phyloP scores from a whole-genome alignment of 2,888 invertebrate species.

The Synanthedon andrenaeformis region DNA sequence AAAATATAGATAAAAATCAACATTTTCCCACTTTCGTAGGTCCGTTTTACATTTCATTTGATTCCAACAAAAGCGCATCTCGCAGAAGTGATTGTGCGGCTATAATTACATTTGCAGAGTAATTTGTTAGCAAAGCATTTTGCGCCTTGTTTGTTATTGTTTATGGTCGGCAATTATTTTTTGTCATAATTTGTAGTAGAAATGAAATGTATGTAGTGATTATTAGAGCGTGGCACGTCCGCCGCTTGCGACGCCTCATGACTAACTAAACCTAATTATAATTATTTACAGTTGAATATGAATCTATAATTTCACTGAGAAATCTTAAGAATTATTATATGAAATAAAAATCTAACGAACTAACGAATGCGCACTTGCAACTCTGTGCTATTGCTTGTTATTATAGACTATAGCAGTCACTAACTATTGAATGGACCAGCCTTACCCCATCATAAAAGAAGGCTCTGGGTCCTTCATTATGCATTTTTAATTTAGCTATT shows the following conservation, averaged over 20 bases:
- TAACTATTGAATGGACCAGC: no score
- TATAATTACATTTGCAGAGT: constrained; percentile 45
- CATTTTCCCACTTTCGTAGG: constrained; percentile 58
- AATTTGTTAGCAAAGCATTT: constrained; percentile 24
- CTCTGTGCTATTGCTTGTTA: no score
- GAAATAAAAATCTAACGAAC: no score
- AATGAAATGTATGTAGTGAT: constrained; percentile 54
- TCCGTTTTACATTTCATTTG: constrained; percentile 46
- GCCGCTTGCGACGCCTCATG: constrained; percentile 38
- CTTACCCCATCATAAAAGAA: no score
- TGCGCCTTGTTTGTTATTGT: constrained; percentile 33
- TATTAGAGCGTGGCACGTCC: constrained; percentile 57
- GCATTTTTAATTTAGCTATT: no score
- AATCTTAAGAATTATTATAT: background rate
- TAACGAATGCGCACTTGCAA: no score
- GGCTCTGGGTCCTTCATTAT: no score
- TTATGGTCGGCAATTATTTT: constrained; percentile 34
- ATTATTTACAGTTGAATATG: constrained; percentile 47
- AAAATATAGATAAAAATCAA: constrained; percentile 8
- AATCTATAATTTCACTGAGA: constrained; percentile 25
- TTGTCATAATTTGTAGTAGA: constrained; percentile 31
- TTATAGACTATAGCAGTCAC: no score
- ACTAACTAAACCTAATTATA: constrained; percentile 58
- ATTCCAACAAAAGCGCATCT: constrained; percentile 40
- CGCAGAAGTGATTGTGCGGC: constrained; percentile 35